Percentiles rank a stretch among this genome's conserved stretches.
Conservation (phyloP, 2,888 invertebrate genomes). For the Scaptomyza flava region DNA sequence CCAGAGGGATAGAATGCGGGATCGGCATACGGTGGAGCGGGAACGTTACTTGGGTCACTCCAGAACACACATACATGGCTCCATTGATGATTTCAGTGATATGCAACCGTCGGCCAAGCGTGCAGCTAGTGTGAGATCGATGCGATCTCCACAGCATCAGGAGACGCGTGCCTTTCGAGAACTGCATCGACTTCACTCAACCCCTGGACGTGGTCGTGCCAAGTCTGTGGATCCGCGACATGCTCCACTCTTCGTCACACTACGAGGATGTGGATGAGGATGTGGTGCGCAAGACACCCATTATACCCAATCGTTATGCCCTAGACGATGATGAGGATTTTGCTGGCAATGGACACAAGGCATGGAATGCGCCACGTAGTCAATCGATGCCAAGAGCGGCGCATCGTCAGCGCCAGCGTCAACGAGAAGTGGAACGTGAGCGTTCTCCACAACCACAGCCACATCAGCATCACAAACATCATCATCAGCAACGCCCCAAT, state of each 20-base stretch:
- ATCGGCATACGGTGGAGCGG: constrained; percentile 85
- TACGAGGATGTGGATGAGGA: constrained; percentile 82
- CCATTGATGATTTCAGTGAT: constrained; percentile 75
- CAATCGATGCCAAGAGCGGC: constrained; percentile 83
- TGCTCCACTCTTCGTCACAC: constrained; percentile 63
- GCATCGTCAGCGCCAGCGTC: constrained; percentile 65
- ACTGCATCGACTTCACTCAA: constrained; percentile 72
- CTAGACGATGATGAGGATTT: constrained; percentile 84
- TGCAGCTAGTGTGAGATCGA: constrained; percentile 79
- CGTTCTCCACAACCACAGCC: constrained; percentile 55
- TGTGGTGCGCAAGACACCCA: constrained; percentile 86
- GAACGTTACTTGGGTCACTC: constrained; percentile 84
- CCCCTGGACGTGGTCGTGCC: constrained; percentile 73
- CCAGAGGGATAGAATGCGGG: constrained; percentile 82
- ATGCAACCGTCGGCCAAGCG: constrained; percentile 74
- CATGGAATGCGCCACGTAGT: constrained; percentile 67
- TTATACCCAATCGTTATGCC: constrained; percentile 90
- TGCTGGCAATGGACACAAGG: constrained; percentile 23
- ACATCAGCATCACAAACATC: constrained; percentile 20
- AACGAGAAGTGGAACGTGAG: constrained; percentile 59
- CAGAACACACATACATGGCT: constrained; percentile 76
- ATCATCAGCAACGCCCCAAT: constrained; percentile 38
- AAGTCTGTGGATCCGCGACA: constrained; percentile 83
- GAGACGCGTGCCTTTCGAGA: constrained; percentile 71
- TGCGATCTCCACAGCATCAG: constrained; percentile 72